A percentile compares a stretch with the other conserved stretches of the same genome.
Conservation (phyloP, 2,888 invertebrate species). For the Lepidonotus clava region DNA sequence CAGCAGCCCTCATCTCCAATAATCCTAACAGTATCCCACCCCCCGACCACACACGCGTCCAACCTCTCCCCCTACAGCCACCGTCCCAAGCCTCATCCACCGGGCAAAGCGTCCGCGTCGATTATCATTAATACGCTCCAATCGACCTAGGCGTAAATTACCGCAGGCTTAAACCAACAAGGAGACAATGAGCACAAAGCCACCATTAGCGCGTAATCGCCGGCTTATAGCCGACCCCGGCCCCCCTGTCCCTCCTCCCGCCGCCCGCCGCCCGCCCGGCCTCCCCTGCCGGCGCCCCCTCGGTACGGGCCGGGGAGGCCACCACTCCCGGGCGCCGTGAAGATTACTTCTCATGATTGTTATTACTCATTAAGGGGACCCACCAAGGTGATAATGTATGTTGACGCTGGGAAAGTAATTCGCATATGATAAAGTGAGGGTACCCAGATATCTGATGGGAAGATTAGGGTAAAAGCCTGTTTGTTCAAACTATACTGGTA, state of each 20-base stretch:
- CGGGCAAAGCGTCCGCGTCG: neutral
- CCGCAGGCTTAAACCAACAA: conserved; percentile 38
- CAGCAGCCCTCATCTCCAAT: too few relatives aligned
- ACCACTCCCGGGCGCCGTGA: too few relatives aligned
- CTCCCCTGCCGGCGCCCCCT: neutral
- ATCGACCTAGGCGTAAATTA: conserved; percentile 38
- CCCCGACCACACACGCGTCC: neutral
- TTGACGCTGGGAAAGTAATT: too few relatives aligned
- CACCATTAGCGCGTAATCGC: conserved; percentile 17
- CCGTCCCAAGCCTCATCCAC: neutral
- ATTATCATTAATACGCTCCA: conserved; percentile 8
- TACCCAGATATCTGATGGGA: too few relatives aligned
- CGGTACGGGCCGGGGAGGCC: too few relatives aligned
- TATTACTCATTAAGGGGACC: too few relatives aligned
- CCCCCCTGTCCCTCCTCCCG: neutral
- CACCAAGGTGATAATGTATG: too few relatives aligned
- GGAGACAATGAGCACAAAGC: conserved; percentile 14
- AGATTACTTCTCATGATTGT: too few relatives aligned
- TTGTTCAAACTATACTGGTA: neutral
- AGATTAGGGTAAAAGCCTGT: neutral
- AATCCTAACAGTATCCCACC: neutral
- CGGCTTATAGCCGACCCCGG: neutral
- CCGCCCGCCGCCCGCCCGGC: neutral
- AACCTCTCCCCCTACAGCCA: neutral
- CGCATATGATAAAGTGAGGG: too few relatives aligned